Evolutionary conservation across 2,113 vertebrate genomes (phyloP), one percentile per base, ranked within the genome.

Genomic region (Aspiorhynchus laticeps): DNA sequence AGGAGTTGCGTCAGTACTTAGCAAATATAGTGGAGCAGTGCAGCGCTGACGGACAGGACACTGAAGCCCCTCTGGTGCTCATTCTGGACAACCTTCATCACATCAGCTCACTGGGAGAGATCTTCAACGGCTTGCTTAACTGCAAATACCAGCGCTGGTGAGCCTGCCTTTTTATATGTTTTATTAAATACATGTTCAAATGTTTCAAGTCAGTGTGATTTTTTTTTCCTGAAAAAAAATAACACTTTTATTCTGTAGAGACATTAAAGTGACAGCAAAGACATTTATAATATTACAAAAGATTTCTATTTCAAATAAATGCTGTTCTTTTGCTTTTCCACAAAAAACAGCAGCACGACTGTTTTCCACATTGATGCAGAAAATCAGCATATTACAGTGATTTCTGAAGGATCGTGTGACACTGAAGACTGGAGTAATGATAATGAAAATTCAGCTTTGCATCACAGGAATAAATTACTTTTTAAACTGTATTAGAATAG

Each of bases 1-100:
- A 99, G 98, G 98, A 99, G 73, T 87, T 99, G 80, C 97, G 97
- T 19, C 98, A 99, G 87, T 99, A 99, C 92, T 94, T 99, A 80
- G 97, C 97, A 67, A 95, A 96, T 91, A 94, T 99, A 17, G 97
- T 97, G 0, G 98, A 99, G 88, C 98, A 99, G 90, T 99, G 97
- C 87, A 95, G 95, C 84, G 95, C 95, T 0, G 96, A 96, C 87
- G 94, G 95, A 19, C 93, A 93, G 0, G 96, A 96, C 0, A 93
- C 91, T 21, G 98, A 97, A 85, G 93, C 97, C 95, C 98, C 98
- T 3, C 95, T 98, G 0, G 97, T 99, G 86, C 96, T 99, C 87
- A 98, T 99, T 86, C 91, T 99, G 92, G 98, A 99, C 91, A 99
- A 99, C 92, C 91, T 99, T 85, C 98, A 99, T 88, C 98, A 99